Conservation (phyloP, 2,797 vertebrate genomes). For the Novumbra hubbsi region DNA sequence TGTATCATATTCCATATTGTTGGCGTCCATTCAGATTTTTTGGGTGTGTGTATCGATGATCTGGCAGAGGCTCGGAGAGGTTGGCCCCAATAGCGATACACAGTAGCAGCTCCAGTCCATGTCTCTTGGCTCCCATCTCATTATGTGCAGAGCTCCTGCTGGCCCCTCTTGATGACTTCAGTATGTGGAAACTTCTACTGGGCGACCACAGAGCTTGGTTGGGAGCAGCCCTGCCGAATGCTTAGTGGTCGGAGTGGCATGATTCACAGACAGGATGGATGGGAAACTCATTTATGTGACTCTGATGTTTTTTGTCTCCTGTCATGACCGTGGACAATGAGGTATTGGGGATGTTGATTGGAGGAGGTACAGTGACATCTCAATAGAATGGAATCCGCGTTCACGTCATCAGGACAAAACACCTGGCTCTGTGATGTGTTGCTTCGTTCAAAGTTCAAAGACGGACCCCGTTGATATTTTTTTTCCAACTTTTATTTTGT, state of each 20-base stretch:
- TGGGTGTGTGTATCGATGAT: neutral
- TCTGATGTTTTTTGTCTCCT: neutral
- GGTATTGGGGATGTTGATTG: neutral
- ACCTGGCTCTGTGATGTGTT: neutral
- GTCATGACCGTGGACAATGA: neutral
- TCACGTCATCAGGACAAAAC: neutral
- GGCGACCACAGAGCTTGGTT: slow-evolving; percentile 36
- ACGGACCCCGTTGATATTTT: neutral
- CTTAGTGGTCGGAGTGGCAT: neutral
- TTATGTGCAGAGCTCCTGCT: slow-evolving; percentile 46
- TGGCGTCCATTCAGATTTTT: slow-evolving; percentile 25
- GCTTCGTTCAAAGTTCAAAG: neutral
- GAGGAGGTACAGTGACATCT: neutral
- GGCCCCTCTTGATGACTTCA: slow-evolving; percentile 51
- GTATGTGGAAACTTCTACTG: slow-evolving; percentile 62
- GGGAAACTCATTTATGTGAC: neutral
- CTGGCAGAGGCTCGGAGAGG: slow-evolving; percentile 17
- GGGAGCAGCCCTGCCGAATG: slow-evolving; percentile 9
- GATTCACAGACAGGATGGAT: slow-evolving; percentile 3
- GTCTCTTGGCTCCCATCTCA: slow-evolving; percentile 33
- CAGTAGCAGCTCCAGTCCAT: slow-evolving; percentile 1
- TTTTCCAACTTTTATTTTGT: neutral
- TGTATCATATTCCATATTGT: neutral
- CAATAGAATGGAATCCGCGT: neutral
- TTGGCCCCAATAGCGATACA: neutral